Percentiles rank a stretch among this genome's conserved stretches.
phyloP scores from a whole-genome alignment of 2,797 vertebrate genomes.

The Tiaroga cobitis region DNA sequence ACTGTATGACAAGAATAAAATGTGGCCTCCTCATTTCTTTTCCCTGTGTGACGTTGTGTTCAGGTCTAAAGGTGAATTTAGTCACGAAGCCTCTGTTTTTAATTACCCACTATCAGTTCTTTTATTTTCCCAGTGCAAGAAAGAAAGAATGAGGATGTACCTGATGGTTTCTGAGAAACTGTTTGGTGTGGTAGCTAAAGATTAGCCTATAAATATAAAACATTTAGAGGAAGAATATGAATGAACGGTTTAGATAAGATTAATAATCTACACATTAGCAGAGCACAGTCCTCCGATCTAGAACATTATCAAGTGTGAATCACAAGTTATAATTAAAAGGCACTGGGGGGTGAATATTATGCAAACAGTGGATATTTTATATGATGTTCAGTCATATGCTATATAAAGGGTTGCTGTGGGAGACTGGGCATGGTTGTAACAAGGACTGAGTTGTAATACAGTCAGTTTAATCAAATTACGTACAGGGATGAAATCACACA shows the following conservation, averaged over 20 bases:
- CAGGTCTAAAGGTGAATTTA: conserved; percentile 10
- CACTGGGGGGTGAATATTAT: neutral
- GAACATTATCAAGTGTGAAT: neutral
- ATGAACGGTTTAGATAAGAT: neutral
- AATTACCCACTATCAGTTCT: neutral
- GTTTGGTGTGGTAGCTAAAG: neutral
- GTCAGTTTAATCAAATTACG: neutral
- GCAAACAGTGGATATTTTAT: neutral
- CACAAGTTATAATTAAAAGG: neutral
- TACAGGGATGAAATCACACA: conserved; percentile 8
- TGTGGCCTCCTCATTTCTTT: neutral
- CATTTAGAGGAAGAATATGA: neutral
- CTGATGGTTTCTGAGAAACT: neutral
- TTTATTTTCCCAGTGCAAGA: neutral
- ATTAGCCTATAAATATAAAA: neutral
- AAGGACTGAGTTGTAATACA: neutral
- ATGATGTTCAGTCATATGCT: neutral
- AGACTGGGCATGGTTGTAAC: too few relatives aligned
- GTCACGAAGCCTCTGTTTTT: neutral
- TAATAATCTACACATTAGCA: neutral
- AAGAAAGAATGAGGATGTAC: neutral
- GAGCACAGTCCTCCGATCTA: neutral
- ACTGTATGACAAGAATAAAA: neutral
- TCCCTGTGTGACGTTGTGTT: neutral
- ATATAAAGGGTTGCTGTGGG: neutral